Evolutionary conservation across 37 sponge, comb jelly and placozoan genomes (phyloP).

Genomic region (Halichondria panicea): DNA sequence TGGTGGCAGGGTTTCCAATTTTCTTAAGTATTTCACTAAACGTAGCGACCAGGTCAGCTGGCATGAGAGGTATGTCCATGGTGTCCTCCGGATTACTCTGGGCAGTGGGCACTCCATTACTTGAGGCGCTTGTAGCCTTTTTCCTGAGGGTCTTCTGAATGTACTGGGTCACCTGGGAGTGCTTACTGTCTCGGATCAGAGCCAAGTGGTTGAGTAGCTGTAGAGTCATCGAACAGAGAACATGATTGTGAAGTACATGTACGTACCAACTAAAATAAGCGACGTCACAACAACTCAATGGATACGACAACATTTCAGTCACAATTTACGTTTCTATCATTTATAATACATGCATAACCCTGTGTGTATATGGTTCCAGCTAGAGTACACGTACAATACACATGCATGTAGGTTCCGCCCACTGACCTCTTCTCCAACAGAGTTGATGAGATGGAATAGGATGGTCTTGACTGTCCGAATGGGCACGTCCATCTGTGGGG

Average conservation of each 20-base stretch:
- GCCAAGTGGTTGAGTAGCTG: conserved; percentile 58
- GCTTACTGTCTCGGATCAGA: conserved; percentile 37
- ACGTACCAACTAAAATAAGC: too few relatives aligned
- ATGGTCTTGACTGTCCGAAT: conserved; percentile 90
- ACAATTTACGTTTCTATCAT: too few relatives aligned
- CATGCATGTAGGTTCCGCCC: too few relatives aligned
- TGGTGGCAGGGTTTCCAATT: not conserved
- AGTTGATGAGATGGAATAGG: conserved; percentile 70
- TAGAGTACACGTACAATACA: too few relatives aligned
- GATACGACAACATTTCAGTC: too few relatives aligned
- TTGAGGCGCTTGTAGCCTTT: conserved; percentile 37
- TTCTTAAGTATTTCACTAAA: not conserved
- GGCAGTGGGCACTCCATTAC: not conserved
- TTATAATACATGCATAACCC: too few relatives aligned
- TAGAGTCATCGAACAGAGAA: not conserved
- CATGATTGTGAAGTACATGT: too few relatives aligned
- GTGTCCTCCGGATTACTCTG: not conserved
- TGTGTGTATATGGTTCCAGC: too few relatives aligned
- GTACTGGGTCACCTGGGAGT: conserved; percentile 25
- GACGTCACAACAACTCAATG: too few relatives aligned
- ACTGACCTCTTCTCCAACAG: conserved; percentile 50
- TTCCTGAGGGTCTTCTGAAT: conserved; percentile 47
- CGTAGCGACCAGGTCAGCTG: not conserved
- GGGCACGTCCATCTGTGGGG: conserved; percentile 57
- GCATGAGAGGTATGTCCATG: not conserved